These are phyloP conservation scores for Enteromius afrohamiltoni DNA, from an alignment of 2,797 vertebrate genomes.

Conservation along the genomic window DNA sequence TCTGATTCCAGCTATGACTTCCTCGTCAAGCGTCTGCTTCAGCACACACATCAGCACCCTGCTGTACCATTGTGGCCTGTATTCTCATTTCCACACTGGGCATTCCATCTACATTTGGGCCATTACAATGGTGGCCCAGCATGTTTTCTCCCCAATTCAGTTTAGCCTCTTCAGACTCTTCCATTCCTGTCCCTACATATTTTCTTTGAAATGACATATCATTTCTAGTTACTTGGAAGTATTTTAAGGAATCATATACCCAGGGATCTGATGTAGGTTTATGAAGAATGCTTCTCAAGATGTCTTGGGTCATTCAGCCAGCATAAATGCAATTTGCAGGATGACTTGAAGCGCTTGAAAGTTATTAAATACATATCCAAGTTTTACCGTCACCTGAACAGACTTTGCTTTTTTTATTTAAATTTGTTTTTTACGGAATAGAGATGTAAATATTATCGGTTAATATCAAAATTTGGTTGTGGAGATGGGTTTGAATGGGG, in stretches of 20 bases:
- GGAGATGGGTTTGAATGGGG: slow-evolving; percentile 37
- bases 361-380: slow-evolving; percentile 10
- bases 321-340: neutral
- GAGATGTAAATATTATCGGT: slow-evolving; percentile 30
- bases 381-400: neutral
- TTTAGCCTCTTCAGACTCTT: slow-evolving; percentile 45
- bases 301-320: slow-evolving; percentile 3
- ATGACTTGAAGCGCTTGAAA: slow-evolving; percentile 3
- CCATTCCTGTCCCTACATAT: slow-evolving; percentile 46
- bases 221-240: slow-evolving; percentile 37
- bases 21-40: slow-evolving; percentile 59
- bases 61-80: slow-evolving; percentile 60
- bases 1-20: slow-evolving; percentile 58
- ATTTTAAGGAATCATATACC: slow-evolving; percentile 28
- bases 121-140: slow-evolving; percentile 60
- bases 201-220: slow-evolving; percentile 47
- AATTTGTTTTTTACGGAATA: neutral
- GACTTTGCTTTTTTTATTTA: neutral
- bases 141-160: slow-evolving; percentile 58
- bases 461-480: slow-evolving; percentile 19
- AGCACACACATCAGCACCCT: slow-evolving; percentile 64
- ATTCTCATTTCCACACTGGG: slow-evolving; percentile 57
- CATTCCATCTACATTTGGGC: slow-evolving; percentile 57
- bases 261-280: neutral
- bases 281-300: neutral